Conservation (phyloP, 2,113 vertebrate genomes). For the Oncorhynchus keta region DNA sequence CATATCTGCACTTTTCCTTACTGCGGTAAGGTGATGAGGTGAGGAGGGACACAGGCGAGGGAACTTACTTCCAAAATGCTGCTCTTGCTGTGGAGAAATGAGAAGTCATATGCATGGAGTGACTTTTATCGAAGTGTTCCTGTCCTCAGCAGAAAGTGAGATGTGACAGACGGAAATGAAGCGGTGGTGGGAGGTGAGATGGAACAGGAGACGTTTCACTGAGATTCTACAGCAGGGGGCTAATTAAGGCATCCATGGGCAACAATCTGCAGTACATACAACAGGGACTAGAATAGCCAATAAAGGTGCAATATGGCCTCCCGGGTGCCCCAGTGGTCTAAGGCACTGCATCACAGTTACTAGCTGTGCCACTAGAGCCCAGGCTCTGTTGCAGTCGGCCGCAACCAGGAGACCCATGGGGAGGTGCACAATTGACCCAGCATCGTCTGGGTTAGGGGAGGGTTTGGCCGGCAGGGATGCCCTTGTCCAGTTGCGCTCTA, state of each 20-base stretch:
- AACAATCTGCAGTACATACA: conserved; percentile 28
- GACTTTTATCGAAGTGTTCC: conserved; percentile 43
- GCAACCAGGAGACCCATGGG: too few relatives aligned
- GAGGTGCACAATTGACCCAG: too few relatives aligned
- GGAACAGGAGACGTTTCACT: conserved; percentile 58
- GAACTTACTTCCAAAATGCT: neutral
- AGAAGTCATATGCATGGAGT: conserved; percentile 52
- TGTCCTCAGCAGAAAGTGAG: conserved; percentile 44
- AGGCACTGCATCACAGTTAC: too few relatives aligned
- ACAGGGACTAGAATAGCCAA: too few relatives aligned
- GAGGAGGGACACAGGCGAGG: conserved; percentile 10
- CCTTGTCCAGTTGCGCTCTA: too few relatives aligned
- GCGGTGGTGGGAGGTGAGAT: conserved; percentile 43
- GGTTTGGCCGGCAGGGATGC: too few relatives aligned
- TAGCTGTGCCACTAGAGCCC: too few relatives aligned
- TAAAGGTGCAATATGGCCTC: too few relatives aligned
- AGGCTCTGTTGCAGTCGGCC: too few relatives aligned
- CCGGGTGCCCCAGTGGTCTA: too few relatives aligned
- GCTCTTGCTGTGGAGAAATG: conserved; percentile 34
- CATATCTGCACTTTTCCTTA: conserved; percentile 46
- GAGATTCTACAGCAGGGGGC: conserved; percentile 42
- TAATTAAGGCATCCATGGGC: conserved; percentile 16
- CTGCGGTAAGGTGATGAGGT: conserved; percentile 37
- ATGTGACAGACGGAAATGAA: conserved; percentile 58
- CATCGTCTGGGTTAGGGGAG: too few relatives aligned